phyloP scores from a whole-genome alignment of 2,113 vertebrate genomes.

The Petrocephalus microphthalmus region DNA sequence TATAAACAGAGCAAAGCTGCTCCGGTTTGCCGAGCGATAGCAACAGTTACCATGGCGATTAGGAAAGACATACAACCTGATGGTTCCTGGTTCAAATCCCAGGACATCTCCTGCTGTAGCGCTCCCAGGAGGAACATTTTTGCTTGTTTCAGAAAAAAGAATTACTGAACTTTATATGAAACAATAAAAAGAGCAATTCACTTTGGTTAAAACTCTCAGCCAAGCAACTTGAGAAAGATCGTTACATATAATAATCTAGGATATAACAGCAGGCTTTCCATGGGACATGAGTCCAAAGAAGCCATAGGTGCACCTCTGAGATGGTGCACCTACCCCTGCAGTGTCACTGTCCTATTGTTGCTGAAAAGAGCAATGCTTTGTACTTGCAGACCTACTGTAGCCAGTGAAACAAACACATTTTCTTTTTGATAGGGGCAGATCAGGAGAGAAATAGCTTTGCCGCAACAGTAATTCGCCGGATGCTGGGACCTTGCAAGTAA shows the following conservation, averaged over 20 bases:
- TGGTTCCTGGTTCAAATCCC: conserved; percentile 1
- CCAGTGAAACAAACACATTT: background rate
- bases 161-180: background rate
- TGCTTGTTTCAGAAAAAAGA: background rate
- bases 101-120: background rate
- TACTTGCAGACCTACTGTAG: background rate
- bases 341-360: background rate
- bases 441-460: background rate
- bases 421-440: background rate
- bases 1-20: background rate
- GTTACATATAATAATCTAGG: background rate
- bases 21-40: background rate
- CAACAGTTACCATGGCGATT: conserved; percentile 2
- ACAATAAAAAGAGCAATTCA: background rate
- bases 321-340: background rate
- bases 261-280: background rate
- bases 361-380: background rate
- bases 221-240: background rate
- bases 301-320: background rate
- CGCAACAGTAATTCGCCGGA: background rate
- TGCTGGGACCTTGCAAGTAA: background rate
- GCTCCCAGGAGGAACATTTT: background rate
- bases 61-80: background rate
- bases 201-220: background rate
- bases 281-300: background rate